Base-by-base conservation (phyloP, 2,888 invertebrate species). In the Antheraea yamamai region DNA sequence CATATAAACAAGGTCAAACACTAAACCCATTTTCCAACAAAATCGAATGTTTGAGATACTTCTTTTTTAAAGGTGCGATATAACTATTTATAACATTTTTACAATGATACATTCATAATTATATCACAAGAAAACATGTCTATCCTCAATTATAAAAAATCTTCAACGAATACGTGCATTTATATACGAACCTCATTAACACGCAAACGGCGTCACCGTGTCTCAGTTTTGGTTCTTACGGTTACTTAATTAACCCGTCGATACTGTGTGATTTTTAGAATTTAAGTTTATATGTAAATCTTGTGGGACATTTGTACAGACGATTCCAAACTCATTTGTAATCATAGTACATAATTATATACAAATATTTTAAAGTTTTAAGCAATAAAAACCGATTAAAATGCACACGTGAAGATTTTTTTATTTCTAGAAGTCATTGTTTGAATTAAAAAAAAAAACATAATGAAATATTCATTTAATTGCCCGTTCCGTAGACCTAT, bases 391-490 rank as follows among this genome's bases (percentile, higher is more conserved):
- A 84, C 76, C 79, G 82, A 87, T 85, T 87, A 86, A 86, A 83
- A 84, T 85, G 83, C 82, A 84, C 80, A 81, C 81, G 80, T 80
- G 78, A 66, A 30, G 73, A 74, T 77, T 79, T 81, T 81, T 78
- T 80, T 81, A 80, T 82, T 78, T 77, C 73, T 58, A 76, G 74
- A 74, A 76, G 47, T 77, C 76, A 73, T 75, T 74, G 61, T 52
- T 77, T 76, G 68, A 61, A 23, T 12, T 47, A 12, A 61, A 61
- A 78, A 71, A n/a, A 80, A 87, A 88, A 89, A 89, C 83, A 78
- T 79, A 82, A 89, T 91, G 88, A 89, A 91, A 89, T 89, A 92
- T 92, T 91, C 89, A 91, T 91, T 84, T 89, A 89, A 90, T 89
- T 89, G 87, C 78, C 78, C 79, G 84, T 84, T 84, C 81, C 79